phyloP scores from a whole-genome alignment of 2,797 vertebrate species.

The Brotula barbata region DNA sequence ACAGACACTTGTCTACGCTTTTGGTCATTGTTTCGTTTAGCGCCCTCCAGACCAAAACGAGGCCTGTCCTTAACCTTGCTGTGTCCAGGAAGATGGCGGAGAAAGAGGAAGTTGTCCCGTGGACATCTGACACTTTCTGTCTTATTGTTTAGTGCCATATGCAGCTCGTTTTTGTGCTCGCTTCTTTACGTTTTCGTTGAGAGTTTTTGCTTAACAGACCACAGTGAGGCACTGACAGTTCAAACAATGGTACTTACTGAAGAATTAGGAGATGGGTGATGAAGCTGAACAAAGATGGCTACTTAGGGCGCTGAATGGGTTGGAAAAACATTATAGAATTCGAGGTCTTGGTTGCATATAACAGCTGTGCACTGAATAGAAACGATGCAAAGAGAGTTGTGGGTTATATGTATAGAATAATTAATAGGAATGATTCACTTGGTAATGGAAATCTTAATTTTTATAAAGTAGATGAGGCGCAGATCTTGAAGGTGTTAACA shows the following conservation, averaged over 20 bases:
- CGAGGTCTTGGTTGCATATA: background rate
- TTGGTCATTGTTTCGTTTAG: slow-evolving; percentile 57
- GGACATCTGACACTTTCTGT: slow-evolving; percentile 80
- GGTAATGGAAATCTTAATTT: slow-evolving; percentile 28
- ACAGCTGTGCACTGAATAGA: slow-evolving; percentile 15
- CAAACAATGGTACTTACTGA: slow-evolving; percentile 87
- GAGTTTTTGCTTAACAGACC: slow-evolving; percentile 78
- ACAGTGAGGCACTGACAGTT: slow-evolving; percentile 82
- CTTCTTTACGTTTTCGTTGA: slow-evolving; percentile 82
- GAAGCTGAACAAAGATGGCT: slow-evolving; percentile 18
- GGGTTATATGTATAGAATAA: slow-evolving; percentile 23
- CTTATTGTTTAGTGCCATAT: slow-evolving; percentile 89
- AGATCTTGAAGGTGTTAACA: slow-evolving; percentile 9
- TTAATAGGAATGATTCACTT: slow-evolving; percentile 28
- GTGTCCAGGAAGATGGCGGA: slow-evolving; percentile 62
- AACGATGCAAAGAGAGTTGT: slow-evolving; percentile 6
- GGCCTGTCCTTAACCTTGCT: slow-evolving; percentile 71
- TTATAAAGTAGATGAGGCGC: slow-evolving; percentile 4
- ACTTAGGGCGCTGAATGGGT: no score
- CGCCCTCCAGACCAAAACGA: slow-evolving; percentile 71
- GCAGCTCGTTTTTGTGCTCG: slow-evolving; percentile 81
- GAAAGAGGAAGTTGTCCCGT: slow-evolving; percentile 67
- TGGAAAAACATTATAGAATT: no score
- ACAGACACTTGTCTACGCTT: slow-evolving; percentile 62
- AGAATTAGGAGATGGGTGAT: slow-evolving; percentile 5